phyloP scores from a whole-genome alignment of 2,888 invertebrate species.

The Sialis fuliginosa region DNA sequence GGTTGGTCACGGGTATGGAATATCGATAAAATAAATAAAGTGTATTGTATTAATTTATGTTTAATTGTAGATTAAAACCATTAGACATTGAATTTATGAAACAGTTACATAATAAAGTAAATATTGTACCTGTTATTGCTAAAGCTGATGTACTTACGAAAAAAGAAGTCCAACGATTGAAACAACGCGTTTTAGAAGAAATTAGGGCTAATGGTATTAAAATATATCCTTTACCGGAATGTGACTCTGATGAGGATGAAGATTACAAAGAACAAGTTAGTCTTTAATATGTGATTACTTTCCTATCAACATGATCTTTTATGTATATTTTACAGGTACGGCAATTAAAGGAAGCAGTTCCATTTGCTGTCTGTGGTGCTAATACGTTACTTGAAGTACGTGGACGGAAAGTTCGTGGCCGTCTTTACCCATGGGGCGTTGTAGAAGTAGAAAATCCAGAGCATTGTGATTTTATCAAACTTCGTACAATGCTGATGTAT shows the following conservation, averaged over 20 bases:
- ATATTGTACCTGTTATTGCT: conserved; percentile 95
- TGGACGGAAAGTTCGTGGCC: conserved; percentile 81
- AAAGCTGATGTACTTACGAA: conserved; percentile 91
- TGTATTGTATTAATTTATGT: not conserved
- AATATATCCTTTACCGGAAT: conserved; percentile 90
- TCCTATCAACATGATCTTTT: not conserved
- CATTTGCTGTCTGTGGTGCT: conserved; percentile 96
- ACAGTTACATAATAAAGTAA: conserved; percentile 82
- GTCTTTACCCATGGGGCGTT: conserved; percentile 96
- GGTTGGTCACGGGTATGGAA: conserved; percentile 75
- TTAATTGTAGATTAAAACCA: conserved; percentile 56
- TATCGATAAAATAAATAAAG: not conserved
- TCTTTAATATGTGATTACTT: not conserved
- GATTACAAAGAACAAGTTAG: conserved; percentile 73
- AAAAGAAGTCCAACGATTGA: conserved; percentile 73
- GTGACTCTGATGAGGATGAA: conserved; percentile 88
- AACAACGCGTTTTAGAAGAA: conserved; percentile 77
- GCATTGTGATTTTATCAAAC: conserved; percentile 94
- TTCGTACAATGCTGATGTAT: conserved; percentile 89
- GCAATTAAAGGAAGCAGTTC: conserved; percentile 83
- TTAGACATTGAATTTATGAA: conserved; percentile 93
- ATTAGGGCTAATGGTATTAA: conserved; percentile 81
- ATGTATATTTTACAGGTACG: conserved; percentile 38
- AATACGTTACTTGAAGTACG: conserved; percentile 81
- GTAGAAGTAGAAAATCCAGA: conserved; percentile 98